Percentiles rank a stretch among this genome's conserved stretches.
These are phyloP conservation scores for Arrhopalites spinosus DNA, from an alignment of 2,888 invertebrate genomes.

Conservation along the genomic window DNA sequence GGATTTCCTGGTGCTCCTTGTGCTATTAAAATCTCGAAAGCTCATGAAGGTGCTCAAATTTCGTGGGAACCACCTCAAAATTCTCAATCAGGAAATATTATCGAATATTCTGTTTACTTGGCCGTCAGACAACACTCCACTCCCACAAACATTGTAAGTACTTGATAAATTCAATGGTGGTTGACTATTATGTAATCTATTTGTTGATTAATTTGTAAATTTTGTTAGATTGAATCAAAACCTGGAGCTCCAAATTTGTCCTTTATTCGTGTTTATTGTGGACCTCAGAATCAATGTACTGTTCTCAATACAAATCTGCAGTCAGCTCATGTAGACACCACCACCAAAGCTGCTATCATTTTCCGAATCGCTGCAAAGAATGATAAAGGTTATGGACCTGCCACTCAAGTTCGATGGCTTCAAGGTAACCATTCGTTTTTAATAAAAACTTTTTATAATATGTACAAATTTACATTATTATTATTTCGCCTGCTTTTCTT, in stretches of 20 bases:
- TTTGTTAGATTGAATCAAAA: slow-evolving; percentile 36
- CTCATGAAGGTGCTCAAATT: slow-evolving; percentile 90
- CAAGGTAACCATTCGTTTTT: slow-evolving; percentile 70
- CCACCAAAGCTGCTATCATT: slow-evolving; percentile 92
- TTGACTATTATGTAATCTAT: background rate
- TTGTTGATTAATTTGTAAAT: background rate
- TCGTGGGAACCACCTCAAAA: slow-evolving; percentile 98
- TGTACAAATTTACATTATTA: background rate
- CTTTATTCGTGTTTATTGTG: slow-evolving; percentile 95
- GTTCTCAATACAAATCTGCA: slow-evolving; percentile 83
- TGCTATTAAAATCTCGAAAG: slow-evolving; percentile 96
- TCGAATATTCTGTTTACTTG: slow-evolving; percentile 96
- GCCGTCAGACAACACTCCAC: slow-evolving; percentile 67
- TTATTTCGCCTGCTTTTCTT: background rate
- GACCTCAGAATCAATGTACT: slow-evolving; percentile 84
- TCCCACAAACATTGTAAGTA: slow-evolving; percentile 1
- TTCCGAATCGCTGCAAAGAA: slow-evolving; percentile 98
- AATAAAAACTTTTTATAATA: background rate
- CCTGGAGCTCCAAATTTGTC: slow-evolving; percentile 71
- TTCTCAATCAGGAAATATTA: slow-evolving; percentile 81
- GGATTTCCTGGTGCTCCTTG: slow-evolving; percentile 98
- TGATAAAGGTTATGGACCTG: slow-evolving; percentile 98
- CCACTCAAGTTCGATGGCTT: slow-evolving; percentile 99
- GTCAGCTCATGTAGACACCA: slow-evolving; percentile 93
- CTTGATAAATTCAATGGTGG: background rate